Conservation (phyloP, 1,140 invertebrate genomes). For the Orchesella cincta region DNA sequence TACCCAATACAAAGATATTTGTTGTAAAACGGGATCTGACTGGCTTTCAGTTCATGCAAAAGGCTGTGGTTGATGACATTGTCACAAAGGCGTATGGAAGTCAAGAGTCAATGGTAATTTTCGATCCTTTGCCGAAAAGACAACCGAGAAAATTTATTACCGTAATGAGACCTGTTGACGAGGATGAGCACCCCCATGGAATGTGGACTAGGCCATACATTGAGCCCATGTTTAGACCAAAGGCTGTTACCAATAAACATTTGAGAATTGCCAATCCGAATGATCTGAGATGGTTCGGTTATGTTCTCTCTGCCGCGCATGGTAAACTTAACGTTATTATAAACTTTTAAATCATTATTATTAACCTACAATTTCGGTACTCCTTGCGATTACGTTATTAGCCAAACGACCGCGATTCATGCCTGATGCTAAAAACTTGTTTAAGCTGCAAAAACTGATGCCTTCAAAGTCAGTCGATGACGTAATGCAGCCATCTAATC, state of each 20-base stretch:
- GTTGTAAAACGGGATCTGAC: conserved; percentile 36
- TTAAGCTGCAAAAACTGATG: no score
- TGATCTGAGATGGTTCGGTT: conserved; percentile 42
- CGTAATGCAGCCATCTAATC: no score
- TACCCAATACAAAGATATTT: conserved; percentile 39
- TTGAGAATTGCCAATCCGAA: conserved; percentile 8
- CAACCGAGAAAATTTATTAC: conserved; percentile 34
- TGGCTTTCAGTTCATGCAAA: conserved; percentile 26
- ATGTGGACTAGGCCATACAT: conserved; percentile 33
- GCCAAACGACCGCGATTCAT: conserved; percentile 11
- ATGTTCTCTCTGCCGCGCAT: conserved; percentile 33
- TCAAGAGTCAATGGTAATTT: conserved; percentile 27
- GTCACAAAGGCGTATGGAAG: conserved; percentile 7
- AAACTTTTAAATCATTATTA: no score
- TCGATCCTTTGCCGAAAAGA: conserved; percentile 23
- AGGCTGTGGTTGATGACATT: conserved; percentile 3
- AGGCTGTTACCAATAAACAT: conserved; percentile 31
- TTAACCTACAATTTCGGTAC: no score
- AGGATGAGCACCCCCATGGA: conserved; percentile 32
- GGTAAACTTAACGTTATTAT: no score
- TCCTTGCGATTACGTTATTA: no score
- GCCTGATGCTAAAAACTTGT: neutral
- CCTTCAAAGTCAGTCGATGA: no score
- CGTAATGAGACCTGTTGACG: conserved; percentile 35
- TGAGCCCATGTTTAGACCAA: conserved; percentile 40